Evolutionary conservation across 2,888 invertebrate genomes (phyloP).

Genomic region (Hydrotaea diabolus): DNA sequence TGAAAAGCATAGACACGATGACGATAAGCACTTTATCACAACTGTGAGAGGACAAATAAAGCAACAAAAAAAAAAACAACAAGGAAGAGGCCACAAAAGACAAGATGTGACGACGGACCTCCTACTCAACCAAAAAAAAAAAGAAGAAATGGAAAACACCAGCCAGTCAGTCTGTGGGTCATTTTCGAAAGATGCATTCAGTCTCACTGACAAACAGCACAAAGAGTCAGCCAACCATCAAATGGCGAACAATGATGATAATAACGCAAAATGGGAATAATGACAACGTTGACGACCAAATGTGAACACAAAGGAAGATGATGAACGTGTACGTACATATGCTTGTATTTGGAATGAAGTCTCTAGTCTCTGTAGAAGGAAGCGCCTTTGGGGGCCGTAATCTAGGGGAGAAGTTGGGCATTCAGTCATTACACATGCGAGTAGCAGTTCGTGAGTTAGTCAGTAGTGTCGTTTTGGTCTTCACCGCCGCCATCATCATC

Average conservation of each 20-base stretch:
- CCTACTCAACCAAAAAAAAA: background rate
- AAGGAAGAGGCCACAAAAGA: background rate
- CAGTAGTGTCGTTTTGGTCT: background rate
- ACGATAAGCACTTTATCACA: background rate
- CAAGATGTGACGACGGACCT: too few species aligned
- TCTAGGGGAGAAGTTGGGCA: too few species aligned
- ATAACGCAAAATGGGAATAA: conserved; percentile 3
- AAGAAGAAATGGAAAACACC: too few species aligned
- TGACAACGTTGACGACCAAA: conserved; percentile 13
- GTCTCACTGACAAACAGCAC: background rate
- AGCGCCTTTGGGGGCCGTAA: background rate
- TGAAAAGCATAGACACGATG: too few species aligned
- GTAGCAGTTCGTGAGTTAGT: background rate
- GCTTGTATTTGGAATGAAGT: too few species aligned
- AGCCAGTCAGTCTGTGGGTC: background rate
- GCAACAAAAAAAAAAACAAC: background rate
- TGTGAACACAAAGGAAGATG: conserved; percentile 13
- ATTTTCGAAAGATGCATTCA: background rate
- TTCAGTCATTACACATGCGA: too few species aligned
- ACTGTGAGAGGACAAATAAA: background rate
- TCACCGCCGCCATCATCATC: background rate
- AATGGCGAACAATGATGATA: conserved; percentile 10
- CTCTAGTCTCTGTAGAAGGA: too few species aligned
- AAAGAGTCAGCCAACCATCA: background rate
- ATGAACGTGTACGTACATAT: too few species aligned